Conservation (phyloP, 2,797 vertebrate species). For the Sebastiscus tertius region DNA sequence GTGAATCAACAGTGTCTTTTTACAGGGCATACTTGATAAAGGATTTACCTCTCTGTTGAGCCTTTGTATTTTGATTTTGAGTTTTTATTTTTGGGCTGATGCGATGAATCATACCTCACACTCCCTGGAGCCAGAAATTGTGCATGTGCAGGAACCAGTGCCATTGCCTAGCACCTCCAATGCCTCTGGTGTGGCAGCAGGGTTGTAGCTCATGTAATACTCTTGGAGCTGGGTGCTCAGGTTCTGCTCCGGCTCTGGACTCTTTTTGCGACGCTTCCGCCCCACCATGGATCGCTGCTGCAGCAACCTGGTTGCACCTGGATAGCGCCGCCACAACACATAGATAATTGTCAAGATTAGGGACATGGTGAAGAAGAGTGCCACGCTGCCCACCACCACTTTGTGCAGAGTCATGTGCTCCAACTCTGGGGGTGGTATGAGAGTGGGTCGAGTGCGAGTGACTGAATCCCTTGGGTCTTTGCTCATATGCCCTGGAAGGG, state of each 20-base stretch:
- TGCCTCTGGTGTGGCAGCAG: slow-evolving; percentile 92
- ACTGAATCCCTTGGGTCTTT: slow-evolving; percentile 80
- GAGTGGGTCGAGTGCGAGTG: slow-evolving; percentile 77
- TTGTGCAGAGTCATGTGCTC: slow-evolving; percentile 98
- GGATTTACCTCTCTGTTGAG: slow-evolving; percentile 83
- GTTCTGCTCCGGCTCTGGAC: slow-evolving; percentile 95
- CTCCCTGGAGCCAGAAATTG: slow-evolving; percentile 99
- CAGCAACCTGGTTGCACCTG: slow-evolving; percentile 91
- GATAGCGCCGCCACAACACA: slow-evolving; percentile 96
- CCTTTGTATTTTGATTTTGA: slow-evolving; percentile 80
- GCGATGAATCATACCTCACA: slow-evolving; percentile 97
- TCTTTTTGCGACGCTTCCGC: slow-evolving; percentile 95
- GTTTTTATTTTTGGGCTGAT: slow-evolving; percentile 73
- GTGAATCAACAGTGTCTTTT: slow-evolving; percentile 56
- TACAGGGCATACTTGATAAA: slow-evolving; percentile 69
- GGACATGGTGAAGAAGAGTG: slow-evolving; percentile 94
- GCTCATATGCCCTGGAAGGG: slow-evolving; percentile 83
- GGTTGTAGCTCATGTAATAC: slow-evolving; percentile 99
- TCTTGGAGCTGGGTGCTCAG: slow-evolving; percentile 99
- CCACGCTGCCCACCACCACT: slow-evolving; percentile 97
- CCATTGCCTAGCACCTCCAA: slow-evolving; percentile 98
- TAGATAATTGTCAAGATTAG: slow-evolving; percentile 95
- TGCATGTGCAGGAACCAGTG: slow-evolving; percentile 98
- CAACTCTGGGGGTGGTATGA: slow-evolving; percentile 86
- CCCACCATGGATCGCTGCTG: slow-evolving; percentile 93